Evolutionary conservation across 2,888 invertebrate species (phyloP).

Genomic region (Euzetes globulus): DNA sequence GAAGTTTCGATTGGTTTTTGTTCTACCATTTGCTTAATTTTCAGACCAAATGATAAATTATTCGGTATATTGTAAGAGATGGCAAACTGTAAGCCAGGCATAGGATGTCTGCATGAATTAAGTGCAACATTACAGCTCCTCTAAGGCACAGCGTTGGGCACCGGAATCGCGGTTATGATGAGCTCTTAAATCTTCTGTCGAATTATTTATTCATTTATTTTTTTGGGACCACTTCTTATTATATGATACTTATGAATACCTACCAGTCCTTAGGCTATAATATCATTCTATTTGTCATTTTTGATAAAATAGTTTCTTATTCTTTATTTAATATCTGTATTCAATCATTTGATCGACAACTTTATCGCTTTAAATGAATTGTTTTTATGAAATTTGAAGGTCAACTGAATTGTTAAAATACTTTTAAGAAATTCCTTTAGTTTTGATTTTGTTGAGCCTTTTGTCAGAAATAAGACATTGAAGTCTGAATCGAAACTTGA

Average conservation of each 20-base stretch:
- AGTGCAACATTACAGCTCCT: background rate
- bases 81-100: background rate
- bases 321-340: background rate
- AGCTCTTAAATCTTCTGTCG: slow-evolving; percentile 1
- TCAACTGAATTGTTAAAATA: background rate
- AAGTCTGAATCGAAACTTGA: too few relatives aligned
- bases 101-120: slow-evolving; percentile 6
- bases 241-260: background rate
- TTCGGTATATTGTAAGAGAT: background rate
- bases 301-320: background rate
- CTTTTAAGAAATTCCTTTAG: background rate
- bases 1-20: background rate
- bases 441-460: background rate
- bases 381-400: background rate
- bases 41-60: background rate
- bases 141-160: background rate
- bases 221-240: background rate
- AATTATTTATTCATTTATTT: slow-evolving; percentile 13
- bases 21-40: background rate
- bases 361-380: background rate
- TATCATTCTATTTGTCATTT: background rate
- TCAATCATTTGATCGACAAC: slow-evolving; percentile 11
- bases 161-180: slow-evolving; percentile 25
- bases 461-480: background rate
- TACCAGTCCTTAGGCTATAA: background rate